Evolutionary conservation across 2,797 vertebrate species (phyloP).

Genomic region (Antennarius maculatus): DNA sequence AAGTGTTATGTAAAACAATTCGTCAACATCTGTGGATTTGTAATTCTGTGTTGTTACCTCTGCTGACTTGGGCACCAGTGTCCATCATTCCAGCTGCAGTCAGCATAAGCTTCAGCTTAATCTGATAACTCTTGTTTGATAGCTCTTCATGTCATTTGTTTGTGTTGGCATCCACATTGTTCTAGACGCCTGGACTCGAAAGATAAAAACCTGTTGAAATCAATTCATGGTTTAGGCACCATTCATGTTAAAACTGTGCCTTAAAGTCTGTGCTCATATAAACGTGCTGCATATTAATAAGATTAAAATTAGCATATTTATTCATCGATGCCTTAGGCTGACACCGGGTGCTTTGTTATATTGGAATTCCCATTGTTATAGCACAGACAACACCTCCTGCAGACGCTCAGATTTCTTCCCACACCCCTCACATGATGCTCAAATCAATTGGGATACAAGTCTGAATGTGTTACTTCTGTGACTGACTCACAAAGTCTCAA

Average conservation of each 20-base stretch:
- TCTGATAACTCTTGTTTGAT: neutral
- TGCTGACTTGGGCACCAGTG: slow-evolving; percentile 21
- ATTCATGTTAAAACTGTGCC: slow-evolving; percentile 44
- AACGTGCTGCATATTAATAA: neutral
- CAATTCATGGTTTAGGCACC: neutral
- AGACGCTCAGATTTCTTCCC: neutral
- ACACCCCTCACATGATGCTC: neutral
- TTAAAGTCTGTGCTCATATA: neutral
- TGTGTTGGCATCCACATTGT: neutral
- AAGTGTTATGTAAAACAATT: slow-evolving; percentile 54
- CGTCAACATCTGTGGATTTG: slow-evolving; percentile 58
- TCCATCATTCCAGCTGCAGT: slow-evolving; percentile 15
- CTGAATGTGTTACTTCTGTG: no score
- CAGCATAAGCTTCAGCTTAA: slow-evolving; percentile 5
- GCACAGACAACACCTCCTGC: neutral
- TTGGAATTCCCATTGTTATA: neutral
- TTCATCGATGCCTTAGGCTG: neutral
- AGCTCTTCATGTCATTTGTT: neutral
- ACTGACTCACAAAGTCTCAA: neutral
- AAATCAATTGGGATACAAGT: slow-evolving; percentile 1
- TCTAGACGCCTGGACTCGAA: neutral
- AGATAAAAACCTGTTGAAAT: slow-evolving; percentile 1
- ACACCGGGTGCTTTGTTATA: neutral
- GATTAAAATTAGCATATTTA: neutral
- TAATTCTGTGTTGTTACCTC: slow-evolving; percentile 16